Base-by-base conservation (phyloP, 1,140 invertebrate genomes). In the Psix sp. region DNA sequence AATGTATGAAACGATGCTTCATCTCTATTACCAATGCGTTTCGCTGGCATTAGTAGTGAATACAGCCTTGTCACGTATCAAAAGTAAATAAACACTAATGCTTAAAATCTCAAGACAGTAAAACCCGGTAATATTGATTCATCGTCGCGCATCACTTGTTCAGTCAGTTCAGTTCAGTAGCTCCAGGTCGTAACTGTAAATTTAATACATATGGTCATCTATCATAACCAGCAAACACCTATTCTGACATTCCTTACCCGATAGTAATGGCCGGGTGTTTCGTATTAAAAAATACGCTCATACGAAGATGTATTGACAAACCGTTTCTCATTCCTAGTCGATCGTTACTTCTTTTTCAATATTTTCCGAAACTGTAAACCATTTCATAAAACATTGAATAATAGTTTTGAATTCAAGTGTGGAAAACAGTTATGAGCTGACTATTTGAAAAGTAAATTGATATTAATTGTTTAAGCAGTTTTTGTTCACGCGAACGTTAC, bases 211-310 rank as follows among this genome's bases (percentile, higher is more conserved):
- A 39, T 59, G 46, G 21, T 15, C 18, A 59, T 59, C 29, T 7
- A 59, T 59, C 54, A 59, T 59, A 39, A 59, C 48, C n/a, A 39
- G 21, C 21, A 59, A 36, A 48, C 14, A 57, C 18, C n/a, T 24
- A 57, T 42, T 39, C 26, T 11, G 11, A 5, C 39, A 11, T 21
- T 45, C 24, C 14, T 21, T 45, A 35, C 15, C 26, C 18, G n/a
- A 17, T 16, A 7, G 16, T n/a, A 36, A 35, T 7, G 3, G 1
- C 31, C 5, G n/a, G 10, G 7, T n/a, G 20, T 21, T 9, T 42
- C 49, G 16, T 54, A 31, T 38, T 31, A 54, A 29, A 54, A 54
- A 20, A 54, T 54, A 18, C 38, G 15, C 7, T 29, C 15, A 26
- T 26, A 38, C 17, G 15, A 52, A 10, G n/a, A 6, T 31, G 24